Evolutionary conservation across 2,113 vertebrate species (phyloP).

Genomic region (Trematocara zebra): DNA sequence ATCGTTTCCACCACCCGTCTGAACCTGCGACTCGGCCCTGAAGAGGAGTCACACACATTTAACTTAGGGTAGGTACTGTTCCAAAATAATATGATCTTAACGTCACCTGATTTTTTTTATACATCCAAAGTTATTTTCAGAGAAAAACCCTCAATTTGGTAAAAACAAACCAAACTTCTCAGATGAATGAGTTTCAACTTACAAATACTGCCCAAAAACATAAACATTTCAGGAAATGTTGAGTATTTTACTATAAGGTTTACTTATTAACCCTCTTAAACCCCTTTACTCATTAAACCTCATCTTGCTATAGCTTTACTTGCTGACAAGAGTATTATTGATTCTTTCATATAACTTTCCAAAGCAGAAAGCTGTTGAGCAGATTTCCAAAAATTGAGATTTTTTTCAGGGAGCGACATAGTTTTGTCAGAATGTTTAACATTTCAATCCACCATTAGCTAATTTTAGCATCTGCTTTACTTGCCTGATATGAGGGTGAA

Average conservation of each 20-base stretch:
- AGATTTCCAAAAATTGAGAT: not conserved
- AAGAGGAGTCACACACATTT: not conserved
- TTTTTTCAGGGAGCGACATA: not conserved
- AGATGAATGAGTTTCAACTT: not conserved
- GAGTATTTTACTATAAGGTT: not conserved
- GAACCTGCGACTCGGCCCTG: conserved; percentile 91
- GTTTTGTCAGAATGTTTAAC: not conserved
- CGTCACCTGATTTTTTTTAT: not conserved
- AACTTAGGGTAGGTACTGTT: not conserved
- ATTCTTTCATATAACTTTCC: not conserved
- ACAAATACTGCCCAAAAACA: not conserved
- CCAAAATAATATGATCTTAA: not conserved
- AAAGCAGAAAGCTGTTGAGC: not conserved
- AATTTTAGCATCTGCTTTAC: not conserved
- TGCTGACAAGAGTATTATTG: not conserved
- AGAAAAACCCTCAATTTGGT: not conserved
- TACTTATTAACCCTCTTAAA: not conserved
- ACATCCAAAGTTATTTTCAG: not conserved
- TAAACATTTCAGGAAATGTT: not conserved
- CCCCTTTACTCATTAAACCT: not conserved
- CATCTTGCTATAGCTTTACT: not conserved
- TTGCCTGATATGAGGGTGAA: conserved; percentile 89
- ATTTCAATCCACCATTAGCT: not conserved
- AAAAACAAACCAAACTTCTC: not conserved
- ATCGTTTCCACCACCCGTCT: conserved; percentile 91